Base-by-base conservation (phyloP, 2,113 vertebrate species). In the Charina bottae region DNA sequence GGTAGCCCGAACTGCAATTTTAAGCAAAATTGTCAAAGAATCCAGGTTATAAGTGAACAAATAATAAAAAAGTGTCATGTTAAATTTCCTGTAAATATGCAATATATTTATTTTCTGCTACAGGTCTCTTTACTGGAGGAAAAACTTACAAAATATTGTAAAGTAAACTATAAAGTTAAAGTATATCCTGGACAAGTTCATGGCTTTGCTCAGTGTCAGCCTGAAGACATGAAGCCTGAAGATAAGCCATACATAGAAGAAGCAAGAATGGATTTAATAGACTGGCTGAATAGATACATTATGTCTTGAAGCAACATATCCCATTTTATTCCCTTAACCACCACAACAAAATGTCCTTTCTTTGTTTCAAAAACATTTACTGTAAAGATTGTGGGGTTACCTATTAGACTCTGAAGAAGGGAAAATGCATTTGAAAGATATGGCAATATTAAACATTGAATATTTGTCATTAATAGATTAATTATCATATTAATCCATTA, bases 131-230 rank as follows among this genome's bases (percentile, higher is more conserved):
- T 94, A 72, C 90, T 99, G 90, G 98, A 99, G 87, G 96, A 97
- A 92, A 98, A 97, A 54, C 93, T 99, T 91, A 97, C 98, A 93
- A 96, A 98, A 62, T 98, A 98, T 78, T 99, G 98, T 96, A 97
- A 88, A 72, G 98, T 98, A 87, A 96, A 98, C 19, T 98, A 98
- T 92, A 97, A 98, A 95, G 97, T 99, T 93, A 99, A 99, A 97
- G 97, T 99, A 54, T 99, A 98, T 95, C 98, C 98, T 0, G 98
- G 98, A 46, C 99, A 99, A 96, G 98, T 98, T 19, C 98, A 99
- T 8, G 99, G 99, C 1, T 99, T 99, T 94, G 99, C 98, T 92
- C 98, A 99, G 85, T 96, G 98, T 26, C 98, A 98, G 94, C 98
- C 97, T 91, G 98, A 99, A 90, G 98, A 99, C 59, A 98, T 98